Percentiles rank a stretch among this genome's conserved stretches.
phyloP scores from a whole-genome alignment of 2,797 vertebrate species.

The Vireo griseus region DNA sequence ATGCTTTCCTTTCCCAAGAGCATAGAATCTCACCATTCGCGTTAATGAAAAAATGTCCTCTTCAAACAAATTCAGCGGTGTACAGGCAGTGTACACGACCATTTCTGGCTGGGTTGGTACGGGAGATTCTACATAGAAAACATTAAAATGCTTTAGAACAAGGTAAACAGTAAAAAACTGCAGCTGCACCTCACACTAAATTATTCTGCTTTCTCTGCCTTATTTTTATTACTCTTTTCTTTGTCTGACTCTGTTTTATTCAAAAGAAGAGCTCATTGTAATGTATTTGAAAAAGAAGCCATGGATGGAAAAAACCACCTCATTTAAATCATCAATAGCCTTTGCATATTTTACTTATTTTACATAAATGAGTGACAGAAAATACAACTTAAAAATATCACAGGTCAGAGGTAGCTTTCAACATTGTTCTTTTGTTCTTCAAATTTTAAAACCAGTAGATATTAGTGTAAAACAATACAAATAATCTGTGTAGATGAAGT shows the following conservation, averaged over 20 bases:
- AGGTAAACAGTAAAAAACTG: neutral
- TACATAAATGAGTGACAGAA: neutral
- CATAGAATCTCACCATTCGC: conserved; percentile 79
- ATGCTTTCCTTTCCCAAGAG: neutral
- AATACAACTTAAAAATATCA: neutral
- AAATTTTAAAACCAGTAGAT: neutral
- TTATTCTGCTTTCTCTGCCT: neutral
- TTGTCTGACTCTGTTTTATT: neutral
- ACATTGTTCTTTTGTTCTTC: neutral
- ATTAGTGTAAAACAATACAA: neutral
- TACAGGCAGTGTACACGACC: conserved; percentile 80
- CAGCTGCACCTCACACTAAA: neutral
- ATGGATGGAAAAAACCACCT: accelerated
- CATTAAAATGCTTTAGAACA: neutral
- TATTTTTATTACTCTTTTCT: neutral
- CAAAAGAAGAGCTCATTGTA: neutral
- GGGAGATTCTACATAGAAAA: conserved; percentile 60
- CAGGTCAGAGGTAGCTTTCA: neutral
- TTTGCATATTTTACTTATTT: neutral
- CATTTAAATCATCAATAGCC: neutral
- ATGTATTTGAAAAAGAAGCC: neutral
- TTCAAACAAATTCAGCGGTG: conserved; percentile 76
- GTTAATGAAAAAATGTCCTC: conserved; percentile 75
- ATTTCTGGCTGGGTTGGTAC: conserved; percentile 63
- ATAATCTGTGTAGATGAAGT: neutral